A percentile compares a stretch with the other conserved stretches of the same genome.
Evolutionary conservation across 2,888 invertebrate species (phyloP).

Genomic region (Lepidocyrtinus sp.): DNA sequence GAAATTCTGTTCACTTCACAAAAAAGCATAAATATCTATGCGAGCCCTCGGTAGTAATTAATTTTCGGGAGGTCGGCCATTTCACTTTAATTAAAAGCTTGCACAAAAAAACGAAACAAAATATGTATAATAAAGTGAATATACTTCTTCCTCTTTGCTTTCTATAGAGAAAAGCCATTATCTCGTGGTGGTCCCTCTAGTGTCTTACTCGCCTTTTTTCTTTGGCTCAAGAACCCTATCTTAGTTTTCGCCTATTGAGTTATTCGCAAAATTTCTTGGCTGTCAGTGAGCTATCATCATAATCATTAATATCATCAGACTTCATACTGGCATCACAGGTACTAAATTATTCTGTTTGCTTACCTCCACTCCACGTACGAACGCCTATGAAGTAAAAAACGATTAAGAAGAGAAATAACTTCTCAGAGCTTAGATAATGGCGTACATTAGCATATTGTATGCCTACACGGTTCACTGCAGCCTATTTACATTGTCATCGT

Average conservation of each 20-base stretch:
- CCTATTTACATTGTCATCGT: constrained; percentile 9
- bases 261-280: constrained; percentile 47
- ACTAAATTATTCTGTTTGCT: not conserved
- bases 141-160: not conserved
- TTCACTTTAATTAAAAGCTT: not conserved
- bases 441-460: not conserved
- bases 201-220: not conserved
- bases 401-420: not conserved
- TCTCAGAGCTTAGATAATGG: not conserved
- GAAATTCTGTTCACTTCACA: too few species aligned
- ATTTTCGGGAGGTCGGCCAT: not conserved
- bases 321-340: not conserved
- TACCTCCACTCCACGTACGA: not conserved
- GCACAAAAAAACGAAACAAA: not conserved
- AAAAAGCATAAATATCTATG: too few species aligned
- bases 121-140: not conserved
- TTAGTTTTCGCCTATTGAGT: constrained; percentile 36
- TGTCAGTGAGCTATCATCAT: constrained; percentile 56
- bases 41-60: too few species aligned
- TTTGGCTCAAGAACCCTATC: too few species aligned
- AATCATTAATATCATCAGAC: constrained; percentile 41
- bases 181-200: not conserved
- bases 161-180: not conserved
- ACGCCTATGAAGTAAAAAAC: not conserved
- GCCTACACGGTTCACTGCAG: too few species aligned